phyloP scores from a whole-genome alignment of 1,140 invertebrate genomes.

The Bombus consobrinus region DNA sequence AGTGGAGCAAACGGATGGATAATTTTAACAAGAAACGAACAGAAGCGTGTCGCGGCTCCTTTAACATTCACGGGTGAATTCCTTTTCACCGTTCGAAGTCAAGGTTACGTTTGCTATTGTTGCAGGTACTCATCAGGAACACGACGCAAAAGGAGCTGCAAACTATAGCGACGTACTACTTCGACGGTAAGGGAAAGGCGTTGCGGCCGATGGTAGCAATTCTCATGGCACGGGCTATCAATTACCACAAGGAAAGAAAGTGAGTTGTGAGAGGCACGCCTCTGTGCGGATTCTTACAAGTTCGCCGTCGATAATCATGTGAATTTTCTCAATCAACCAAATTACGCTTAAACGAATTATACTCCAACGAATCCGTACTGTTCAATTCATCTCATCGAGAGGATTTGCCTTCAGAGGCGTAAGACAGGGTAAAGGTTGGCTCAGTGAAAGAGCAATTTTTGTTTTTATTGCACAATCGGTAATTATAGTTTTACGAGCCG shows the following conservation, averaged over 20 bases:
- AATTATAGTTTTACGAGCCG: no score
- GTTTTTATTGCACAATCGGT: no score
- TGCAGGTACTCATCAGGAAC: slow-evolving; percentile 89
- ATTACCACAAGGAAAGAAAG: slow-evolving; percentile 94
- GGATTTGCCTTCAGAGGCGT: no score
- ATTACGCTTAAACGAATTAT: neutral
- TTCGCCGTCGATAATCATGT: slow-evolving; percentile 8
- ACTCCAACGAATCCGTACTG: neutral
- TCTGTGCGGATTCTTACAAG: slow-evolving; percentile 27
- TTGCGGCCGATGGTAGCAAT: slow-evolving; percentile 96
- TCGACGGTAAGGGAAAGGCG: slow-evolving; percentile 98
- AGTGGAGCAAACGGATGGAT: no score
- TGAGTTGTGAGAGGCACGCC: slow-evolving; percentile 78
- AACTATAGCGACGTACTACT: slow-evolving; percentile 96
- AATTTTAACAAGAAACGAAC: neutral
- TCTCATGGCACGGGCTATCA: slow-evolving; percentile 95
- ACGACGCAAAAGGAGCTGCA: slow-evolving; percentile 91
- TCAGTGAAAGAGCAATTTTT: no score
- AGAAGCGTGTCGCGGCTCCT: neutral
- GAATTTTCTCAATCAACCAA: neutral
- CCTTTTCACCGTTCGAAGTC: slow-evolving; percentile 47
- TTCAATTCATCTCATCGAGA: neutral
- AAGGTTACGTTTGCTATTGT: slow-evolving; percentile 71
- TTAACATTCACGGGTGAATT: neutral
- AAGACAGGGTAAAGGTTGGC: no score